Percentiles rank a stretch among this genome's conserved stretches.
Evolutionary conservation across 2,888 invertebrate genomes (phyloP).

Genomic region (Tetheella fluctuosa): DNA sequence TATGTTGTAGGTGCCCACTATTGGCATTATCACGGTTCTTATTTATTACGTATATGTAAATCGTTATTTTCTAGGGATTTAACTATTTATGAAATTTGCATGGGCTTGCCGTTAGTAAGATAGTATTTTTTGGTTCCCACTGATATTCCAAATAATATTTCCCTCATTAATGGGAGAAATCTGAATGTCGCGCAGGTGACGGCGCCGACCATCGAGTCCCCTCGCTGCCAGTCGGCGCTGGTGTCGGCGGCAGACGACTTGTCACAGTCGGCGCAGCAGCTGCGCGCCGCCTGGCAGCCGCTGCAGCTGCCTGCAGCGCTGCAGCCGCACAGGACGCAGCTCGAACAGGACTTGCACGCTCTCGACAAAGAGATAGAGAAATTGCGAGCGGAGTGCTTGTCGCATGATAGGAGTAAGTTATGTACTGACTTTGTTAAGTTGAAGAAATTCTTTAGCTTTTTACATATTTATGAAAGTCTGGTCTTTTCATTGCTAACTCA

Average conservation of each 20-base stretch:
- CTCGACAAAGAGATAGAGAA: slow-evolving; percentile 12
- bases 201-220: slow-evolving; percentile 30
- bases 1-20: background rate
- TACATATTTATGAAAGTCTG: no score
- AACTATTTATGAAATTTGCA: no score
- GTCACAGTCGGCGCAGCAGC: slow-evolving; percentile 19
- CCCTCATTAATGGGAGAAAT: no score
- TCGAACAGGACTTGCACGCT: slow-evolving; percentile 15
- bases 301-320: slow-evolving; percentile 19
- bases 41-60: no score
- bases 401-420: background rate
- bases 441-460: no score
- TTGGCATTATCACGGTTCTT: no score
- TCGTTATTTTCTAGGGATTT: no score
- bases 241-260: slow-evolving; percentile 27
- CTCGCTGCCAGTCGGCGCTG: slow-evolving; percentile 31
- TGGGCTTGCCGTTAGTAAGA: no score
- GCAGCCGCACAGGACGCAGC: slow-evolving; percentile 18
- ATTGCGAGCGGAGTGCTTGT: slow-evolving; percentile 13
- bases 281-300: slow-evolving; percentile 21
- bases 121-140: background rate
- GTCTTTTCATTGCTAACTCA: no score
- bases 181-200: no score
- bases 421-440: no score
- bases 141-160: background rate